phyloP scores from a whole-genome alignment of 2,113 vertebrate genomes.

The sheep (Ovis aries) region DNA sequence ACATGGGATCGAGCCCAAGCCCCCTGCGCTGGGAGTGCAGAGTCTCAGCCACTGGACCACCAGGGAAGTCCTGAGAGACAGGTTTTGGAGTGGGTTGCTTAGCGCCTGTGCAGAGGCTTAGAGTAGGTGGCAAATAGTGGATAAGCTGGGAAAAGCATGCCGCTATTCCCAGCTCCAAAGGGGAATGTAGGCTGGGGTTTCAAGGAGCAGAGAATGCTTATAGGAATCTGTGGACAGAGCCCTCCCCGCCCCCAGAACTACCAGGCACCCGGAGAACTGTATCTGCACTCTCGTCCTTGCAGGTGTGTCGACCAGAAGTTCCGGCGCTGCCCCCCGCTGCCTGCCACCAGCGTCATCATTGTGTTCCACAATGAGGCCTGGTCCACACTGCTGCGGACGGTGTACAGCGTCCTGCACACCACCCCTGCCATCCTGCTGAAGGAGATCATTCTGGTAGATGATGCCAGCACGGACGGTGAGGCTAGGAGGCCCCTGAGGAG shows the following conservation, averaged over 20 bases:
- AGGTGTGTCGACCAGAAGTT: conserved; percentile 94
- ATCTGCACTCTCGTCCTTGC: neutral
- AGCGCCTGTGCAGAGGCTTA: neutral
- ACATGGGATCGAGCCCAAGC: neutral
- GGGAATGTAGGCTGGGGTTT: neutral
- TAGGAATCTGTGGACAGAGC: neutral
- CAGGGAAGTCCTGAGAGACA: neutral
- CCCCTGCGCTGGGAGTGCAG: neutral
- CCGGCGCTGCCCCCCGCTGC: conserved; percentile 89
- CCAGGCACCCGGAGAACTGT: neutral
- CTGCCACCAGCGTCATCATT: conserved; percentile 90
- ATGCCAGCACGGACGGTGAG: conserved; percentile 93
- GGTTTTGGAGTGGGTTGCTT: neutral
- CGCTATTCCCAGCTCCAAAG: neutral
- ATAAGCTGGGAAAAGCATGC: neutral
- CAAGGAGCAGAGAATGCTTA: neutral
- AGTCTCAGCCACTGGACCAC: neutral
- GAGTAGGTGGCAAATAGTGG: neutral
- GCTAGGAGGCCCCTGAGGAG: neutral
- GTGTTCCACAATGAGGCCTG: conserved; percentile 73
- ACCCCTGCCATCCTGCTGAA: conserved; percentile 88
- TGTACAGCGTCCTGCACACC: conserved; percentile 92
- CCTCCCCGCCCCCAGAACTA: too few species aligned
- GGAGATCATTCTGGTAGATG: conserved; percentile 92
- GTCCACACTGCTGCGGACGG: conserved; percentile 75